Evolutionary conservation across 2,888 invertebrate genomes (phyloP), one percentile per base, ranked within the genome.

Genomic region (Apotomis turbidana): DNA sequence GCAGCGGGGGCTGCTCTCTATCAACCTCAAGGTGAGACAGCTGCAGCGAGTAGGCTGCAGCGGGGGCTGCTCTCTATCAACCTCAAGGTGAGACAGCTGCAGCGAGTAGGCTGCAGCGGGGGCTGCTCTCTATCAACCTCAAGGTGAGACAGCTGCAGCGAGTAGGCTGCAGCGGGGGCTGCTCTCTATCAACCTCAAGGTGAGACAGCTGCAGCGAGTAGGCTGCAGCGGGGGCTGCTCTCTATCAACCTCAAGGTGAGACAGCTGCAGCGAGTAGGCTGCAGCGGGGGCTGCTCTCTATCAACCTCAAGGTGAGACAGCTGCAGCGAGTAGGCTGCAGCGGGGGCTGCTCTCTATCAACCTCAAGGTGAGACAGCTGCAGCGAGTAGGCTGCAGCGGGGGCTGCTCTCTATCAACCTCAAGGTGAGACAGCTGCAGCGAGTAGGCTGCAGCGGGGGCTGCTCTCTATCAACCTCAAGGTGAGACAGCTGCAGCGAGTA

Each of bases 91-190:
- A 38, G 41, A 3, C 6, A 3, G 0, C 41, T 41, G 44, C 3
- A 5, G 13, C 54, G 54, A 54, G 54, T 41, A 5, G 54, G 13
- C 54, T 54, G 54, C 54, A 54, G 54, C 54, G 54, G n/a, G 15
- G 54, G 54, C 54, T 54, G 13, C 54, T 54, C 54, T 15, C 54
- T n/a, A 54, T 54, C 54, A 54, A 54, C 54, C 54, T 54, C 41
- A 41, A 41, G 41, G 41, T 41, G 5, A 41, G 41, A 3, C 6
- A 3, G 0, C 41, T 41, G 41, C 0, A 4, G 41, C 41, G 41
- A 41, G 41, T 41, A 6, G 99, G 79, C 96, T 99, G 83, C 98
- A 99, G 87, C 96, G 98, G 93, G 99, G 99, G 99, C 96, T 99
- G 77, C 95, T 96, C 82, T 94, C 95, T 84, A 97, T 99, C 90